Percentiles rank a stretch among this genome's conserved stretches.
phyloP scores from a whole-genome alignment of 2,797 vertebrate species.

The Carapus acus region DNA sequence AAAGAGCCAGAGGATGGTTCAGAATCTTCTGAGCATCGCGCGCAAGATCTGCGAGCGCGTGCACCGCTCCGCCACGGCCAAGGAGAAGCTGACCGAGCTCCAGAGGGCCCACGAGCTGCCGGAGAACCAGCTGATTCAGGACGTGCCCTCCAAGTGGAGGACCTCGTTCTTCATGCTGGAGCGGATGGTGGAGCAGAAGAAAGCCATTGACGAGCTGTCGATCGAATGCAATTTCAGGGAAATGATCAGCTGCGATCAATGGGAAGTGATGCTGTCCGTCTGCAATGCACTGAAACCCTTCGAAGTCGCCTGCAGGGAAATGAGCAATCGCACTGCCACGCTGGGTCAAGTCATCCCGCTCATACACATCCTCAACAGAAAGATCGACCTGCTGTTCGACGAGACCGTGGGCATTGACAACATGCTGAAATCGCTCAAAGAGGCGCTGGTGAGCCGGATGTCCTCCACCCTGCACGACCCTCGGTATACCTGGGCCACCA shows the following conservation, averaged over 20 bases:
- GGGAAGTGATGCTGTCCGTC: conserved; percentile 97
- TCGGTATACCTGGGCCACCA: conserved; percentile 88
- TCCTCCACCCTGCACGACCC: conserved; percentile 86
- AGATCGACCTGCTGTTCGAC: conserved; percentile 92
- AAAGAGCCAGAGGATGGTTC: conserved; percentile 97
- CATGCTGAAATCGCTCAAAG: conserved; percentile 91
- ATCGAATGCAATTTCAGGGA: conserved; percentile 93
- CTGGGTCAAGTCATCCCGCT: conserved; percentile 97
- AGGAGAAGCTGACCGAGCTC: conserved; percentile 85
- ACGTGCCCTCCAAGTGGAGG: conserved; percentile 91
- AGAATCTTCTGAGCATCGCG: conserved; percentile 90
- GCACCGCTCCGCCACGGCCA: conserved; percentile 85
- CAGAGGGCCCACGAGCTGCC: conserved; percentile 85
- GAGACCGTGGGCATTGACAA: conserved; percentile 97
- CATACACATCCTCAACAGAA: conserved; percentile 92
- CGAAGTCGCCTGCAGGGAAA: conserved; percentile 88
- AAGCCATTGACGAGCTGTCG: conserved; percentile 89
- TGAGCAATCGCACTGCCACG: conserved; percentile 87
- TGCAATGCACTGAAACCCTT: conserved; percentile 94
- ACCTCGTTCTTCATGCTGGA: conserved; percentile 96
- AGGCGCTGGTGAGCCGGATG: conserved; percentile 90
- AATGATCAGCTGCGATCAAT: conserved; percentile 94
- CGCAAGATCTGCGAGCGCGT: conserved; percentile 94
- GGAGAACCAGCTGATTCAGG: conserved; percentile 88
- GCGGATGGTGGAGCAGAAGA: conserved; percentile 91